A percentile compares a stretch with the other conserved stretches of the same genome.
These are phyloP conservation scores for Choreutis nemorana DNA, from an alignment of 2,888 invertebrate genomes.

Conservation along the genomic window DNA sequence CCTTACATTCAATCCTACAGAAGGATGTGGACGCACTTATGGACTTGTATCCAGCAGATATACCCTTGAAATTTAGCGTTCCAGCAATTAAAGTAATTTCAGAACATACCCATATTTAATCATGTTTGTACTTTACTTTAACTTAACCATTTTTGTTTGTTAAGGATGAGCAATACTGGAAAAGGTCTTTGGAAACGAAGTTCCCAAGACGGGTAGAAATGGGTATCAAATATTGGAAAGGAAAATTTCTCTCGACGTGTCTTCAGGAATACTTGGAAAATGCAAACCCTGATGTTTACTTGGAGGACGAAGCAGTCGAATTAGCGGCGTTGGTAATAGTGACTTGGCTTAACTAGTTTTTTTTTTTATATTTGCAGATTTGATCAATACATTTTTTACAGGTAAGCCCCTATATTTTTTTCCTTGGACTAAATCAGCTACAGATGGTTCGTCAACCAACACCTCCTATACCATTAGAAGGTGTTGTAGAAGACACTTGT, in stretches of 20 bases:
- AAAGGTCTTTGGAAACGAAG: conserved; percentile 50
- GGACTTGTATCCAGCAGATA: conserved; percentile 66
- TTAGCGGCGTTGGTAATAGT: conserved; percentile 35
- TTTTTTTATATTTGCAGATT: conserved; percentile 2
- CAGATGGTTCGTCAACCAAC: conserved; percentile 60
- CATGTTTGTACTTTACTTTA: neutral
- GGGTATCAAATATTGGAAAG: conserved; percentile 68
- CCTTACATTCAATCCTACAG: conserved; percentile 62
- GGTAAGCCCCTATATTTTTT: conserved; percentile 60
- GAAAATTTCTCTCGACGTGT: conserved; percentile 54
- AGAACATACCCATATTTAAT: neutral
- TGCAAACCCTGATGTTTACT: conserved; percentile 46
- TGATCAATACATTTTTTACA: conserved; percentile 16
- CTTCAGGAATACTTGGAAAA: conserved; percentile 53
- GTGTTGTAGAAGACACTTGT: conserved; percentile 38
- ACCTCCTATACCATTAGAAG: conserved; percentile 30
- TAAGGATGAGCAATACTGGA: conserved; percentile 72
- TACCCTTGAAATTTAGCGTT: conserved; percentile 65
- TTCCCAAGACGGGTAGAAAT: conserved; percentile 38
- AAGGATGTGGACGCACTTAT: conserved; percentile 66
- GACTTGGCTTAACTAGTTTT: conserved; percentile 1
- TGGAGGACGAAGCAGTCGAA: conserved; percentile 42
- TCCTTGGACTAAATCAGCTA: conserved; percentile 56
- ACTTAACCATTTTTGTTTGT: neutral
- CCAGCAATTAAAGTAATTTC: conserved; percentile 52